Evolutionary conservation across 2,888 invertebrate species (phyloP).

Genomic region (Lypha dubia): DNA sequence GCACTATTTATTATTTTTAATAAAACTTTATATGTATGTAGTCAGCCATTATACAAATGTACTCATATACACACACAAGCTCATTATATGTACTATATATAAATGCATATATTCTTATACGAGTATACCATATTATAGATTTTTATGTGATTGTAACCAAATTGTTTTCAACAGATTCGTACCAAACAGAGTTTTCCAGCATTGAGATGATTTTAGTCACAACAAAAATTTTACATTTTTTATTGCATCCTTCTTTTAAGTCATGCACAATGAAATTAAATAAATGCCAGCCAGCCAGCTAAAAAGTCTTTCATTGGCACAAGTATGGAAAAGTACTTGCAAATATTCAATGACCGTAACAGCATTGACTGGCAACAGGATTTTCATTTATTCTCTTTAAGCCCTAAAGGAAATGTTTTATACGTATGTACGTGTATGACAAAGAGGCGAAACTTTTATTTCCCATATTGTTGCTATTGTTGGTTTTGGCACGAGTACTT

Average conservation of each 20-base stretch:
- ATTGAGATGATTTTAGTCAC: slow-evolving; percentile 42
- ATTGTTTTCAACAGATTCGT: slow-evolving; percentile 12
- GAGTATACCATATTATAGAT: too few species aligned
- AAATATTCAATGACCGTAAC: slow-evolving; percentile 64
- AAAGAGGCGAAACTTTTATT: slow-evolving; percentile 16
- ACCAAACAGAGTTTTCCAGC: neutral
- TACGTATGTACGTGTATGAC: neutral
- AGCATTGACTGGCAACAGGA: slow-evolving; percentile 54
- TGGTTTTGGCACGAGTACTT: slow-evolving; percentile 8
- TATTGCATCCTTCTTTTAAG: slow-evolving; percentile 12
- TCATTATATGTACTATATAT: neutral
- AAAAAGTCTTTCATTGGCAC: slow-evolving; percentile 41
- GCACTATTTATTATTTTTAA: slow-evolving; percentile 1
- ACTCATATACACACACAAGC: neutral
- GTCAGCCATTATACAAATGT: neutral
- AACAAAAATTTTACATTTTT: slow-evolving; percentile 37
- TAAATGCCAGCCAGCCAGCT: slow-evolving; percentile 52
- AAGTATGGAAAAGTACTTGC: neutral
- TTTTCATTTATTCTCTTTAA: slow-evolving; percentile 39
- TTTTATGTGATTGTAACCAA: neutral
- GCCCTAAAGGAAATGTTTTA: slow-evolving; percentile 51
- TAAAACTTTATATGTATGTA: neutral
- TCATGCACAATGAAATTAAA: slow-evolving; percentile 59
- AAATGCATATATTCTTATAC: neutral
- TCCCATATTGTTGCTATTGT: neutral